These are phyloP conservation scores for Camptogramma bilineatum DNA, from an alignment of 2,888 invertebrate species.

Conservation along the genomic window DNA sequence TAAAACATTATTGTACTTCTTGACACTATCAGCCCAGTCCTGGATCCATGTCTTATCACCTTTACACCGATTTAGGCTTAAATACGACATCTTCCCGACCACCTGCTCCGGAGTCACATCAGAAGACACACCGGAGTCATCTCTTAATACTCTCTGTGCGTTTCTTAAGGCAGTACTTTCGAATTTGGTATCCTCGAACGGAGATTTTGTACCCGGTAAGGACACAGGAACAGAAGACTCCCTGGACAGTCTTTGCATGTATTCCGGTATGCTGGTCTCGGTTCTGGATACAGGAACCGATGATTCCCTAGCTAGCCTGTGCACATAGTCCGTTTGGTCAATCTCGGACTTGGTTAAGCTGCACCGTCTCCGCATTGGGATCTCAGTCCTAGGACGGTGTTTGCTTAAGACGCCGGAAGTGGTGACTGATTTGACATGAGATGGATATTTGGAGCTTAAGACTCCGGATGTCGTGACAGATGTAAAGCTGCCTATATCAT, in stretches of 20 bases:
- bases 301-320: slow-evolving; percentile 69
- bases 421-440: slow-evolving; percentile 84
- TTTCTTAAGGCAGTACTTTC: slow-evolving; percentile 75
- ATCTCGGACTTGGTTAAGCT: slow-evolving; percentile 89
- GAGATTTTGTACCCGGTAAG: slow-evolving; percentile 65
- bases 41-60: slow-evolving; percentile 87
- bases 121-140: slow-evolving; percentile 59
- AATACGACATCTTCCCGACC: slow-evolving; percentile 74
- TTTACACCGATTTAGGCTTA: slow-evolving; percentile 80
- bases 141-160: slow-evolving; percentile 70
- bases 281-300: slow-evolving; percentile 66
- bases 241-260: slow-evolving; percentile 73
- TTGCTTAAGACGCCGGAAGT: slow-evolving; percentile 89
- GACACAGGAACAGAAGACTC: slow-evolving; percentile 79
- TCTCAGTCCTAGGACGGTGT: slow-evolving; percentile 62
- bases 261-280: slow-evolving; percentile 78
- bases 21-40: slow-evolving; percentile 88
- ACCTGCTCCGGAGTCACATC: slow-evolving; percentile 70
- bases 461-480: slow-evolving; percentile 89
- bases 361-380: slow-evolving; percentile 75
- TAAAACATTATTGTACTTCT: slow-evolving; percentile 76
- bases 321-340: slow-evolving; percentile 87
- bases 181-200: slow-evolving; percentile 65
- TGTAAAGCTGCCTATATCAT: slow-evolving; percentile 88
- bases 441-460: slow-evolving; percentile 81